These are phyloP conservation scores for Ridgeia piscesae DNA, from an alignment of 1,140 invertebrate species.

Conservation along the genomic window DNA sequence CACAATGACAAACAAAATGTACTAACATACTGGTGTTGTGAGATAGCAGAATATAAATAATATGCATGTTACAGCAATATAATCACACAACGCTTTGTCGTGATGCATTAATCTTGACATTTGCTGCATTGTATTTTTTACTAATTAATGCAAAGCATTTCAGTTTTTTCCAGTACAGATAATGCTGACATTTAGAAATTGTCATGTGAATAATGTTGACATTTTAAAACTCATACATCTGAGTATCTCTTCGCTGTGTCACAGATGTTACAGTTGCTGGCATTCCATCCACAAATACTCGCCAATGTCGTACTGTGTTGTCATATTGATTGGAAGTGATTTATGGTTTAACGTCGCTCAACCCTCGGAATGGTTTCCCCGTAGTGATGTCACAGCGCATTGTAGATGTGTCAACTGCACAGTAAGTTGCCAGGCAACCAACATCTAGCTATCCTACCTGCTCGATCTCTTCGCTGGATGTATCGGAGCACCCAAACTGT, in stretches of 20 bases:
- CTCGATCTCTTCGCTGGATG: background rate
- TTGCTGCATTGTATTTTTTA: background rate
- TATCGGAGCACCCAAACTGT: background rate
- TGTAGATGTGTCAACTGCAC: background rate
- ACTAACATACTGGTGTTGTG: background rate
- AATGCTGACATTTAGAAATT: background rate
- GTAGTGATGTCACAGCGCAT: background rate
- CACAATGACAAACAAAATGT: background rate
- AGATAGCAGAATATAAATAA: background rate
- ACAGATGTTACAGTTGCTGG: background rate
- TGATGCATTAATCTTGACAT: background rate
- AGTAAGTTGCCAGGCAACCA: background rate
- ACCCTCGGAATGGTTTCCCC: background rate
- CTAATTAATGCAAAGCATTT: no score
- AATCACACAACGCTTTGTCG: background rate
- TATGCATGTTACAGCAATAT: background rate
- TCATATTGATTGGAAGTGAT: background rate
- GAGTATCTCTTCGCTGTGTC: background rate
- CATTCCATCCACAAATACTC: background rate
- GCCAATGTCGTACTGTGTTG: background rate
- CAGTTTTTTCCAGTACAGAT: background rate
- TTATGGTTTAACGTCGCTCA: background rate
- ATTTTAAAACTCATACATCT: background rate
- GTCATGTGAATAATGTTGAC: no score
- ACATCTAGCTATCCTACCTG: background rate